Base-by-base conservation (phyloP, 1,140 invertebrate genomes). In the Heliconius eleuchia region DNA sequence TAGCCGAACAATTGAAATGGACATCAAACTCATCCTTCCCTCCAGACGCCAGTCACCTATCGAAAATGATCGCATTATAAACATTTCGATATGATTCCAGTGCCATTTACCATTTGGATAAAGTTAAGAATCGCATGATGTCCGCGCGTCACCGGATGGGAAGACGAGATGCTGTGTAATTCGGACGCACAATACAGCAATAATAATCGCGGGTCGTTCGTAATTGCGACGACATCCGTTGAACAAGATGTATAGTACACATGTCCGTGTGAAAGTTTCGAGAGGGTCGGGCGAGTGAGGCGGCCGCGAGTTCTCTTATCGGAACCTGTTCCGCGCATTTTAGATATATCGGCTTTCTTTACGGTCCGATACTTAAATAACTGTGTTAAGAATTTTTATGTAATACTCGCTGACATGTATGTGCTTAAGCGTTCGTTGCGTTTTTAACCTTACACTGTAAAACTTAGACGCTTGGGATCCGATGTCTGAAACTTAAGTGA, bases 211-310 rank as follows among this genome's bases (percentile, higher is more conserved):
- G 84, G 84, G 82, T 84, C 83, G 81, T 79, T 80, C 85, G 90
- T 93, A 92, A 93, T 92, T 91, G 89, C 89, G 87, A 85, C 86
- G 88, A 90, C 89, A 92, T 93, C 91, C 91, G 91, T 86, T 78
- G 82, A 80, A 82, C 81, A 76, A 88, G 83, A 86, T 82, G 84
- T 80, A 80, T 77, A 77, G 80, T 85, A 85, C 88, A 89, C 88
- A 86, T 88, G 89, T 83, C 85, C 90, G 91, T 92, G 91, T 91
- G 91, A 92, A 92, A 91, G 88, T 89, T 87, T 85, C 82, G 84
- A 87, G 74, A 86, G 83, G 86, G 86, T 84, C 84, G 83, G 77
- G 79, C 34, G 34, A 34, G 34, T 6, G 34, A 34, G 34, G 34
- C 80, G 83, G 82, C 77, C 76, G 77, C 82, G 80, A 84, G 78